Conservation (phyloP, 2,888 invertebrate species). For the Cremastinae sp. region DNA sequence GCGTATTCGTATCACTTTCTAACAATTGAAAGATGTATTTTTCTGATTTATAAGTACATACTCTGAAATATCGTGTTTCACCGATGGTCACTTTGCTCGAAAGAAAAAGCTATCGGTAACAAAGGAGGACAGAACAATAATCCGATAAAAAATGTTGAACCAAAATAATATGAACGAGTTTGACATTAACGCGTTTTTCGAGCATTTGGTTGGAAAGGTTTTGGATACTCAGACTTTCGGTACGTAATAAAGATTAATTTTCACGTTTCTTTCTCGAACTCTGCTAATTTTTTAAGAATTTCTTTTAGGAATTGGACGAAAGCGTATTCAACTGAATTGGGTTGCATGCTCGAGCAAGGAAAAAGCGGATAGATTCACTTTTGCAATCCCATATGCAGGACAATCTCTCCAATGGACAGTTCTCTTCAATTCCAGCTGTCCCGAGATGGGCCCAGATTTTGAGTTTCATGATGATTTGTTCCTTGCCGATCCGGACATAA, state of each 20-base stretch:
- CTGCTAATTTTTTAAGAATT: constrained; percentile 4
- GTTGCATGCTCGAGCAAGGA: constrained; percentile 72
- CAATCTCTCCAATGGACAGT: constrained; percentile 86
- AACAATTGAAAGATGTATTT: too few species aligned
- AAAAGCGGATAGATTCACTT: constrained; percentile 82
- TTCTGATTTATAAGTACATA: background rate
- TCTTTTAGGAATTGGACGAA: constrained; percentile 64
- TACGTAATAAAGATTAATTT: constrained; percentile 4
- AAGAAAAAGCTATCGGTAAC: too few species aligned
- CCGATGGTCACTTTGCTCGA: background rate
- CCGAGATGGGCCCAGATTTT: constrained; percentile 88
- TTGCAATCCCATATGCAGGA: constrained; percentile 89
- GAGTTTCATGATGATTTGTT: constrained; percentile 87
- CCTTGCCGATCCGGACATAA: constrained; percentile 82
- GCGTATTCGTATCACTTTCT: too few species aligned
- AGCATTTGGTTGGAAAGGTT: constrained; percentile 47
- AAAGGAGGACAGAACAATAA: too few species aligned
- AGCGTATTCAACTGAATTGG: constrained; percentile 61
- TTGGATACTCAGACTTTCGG: constrained; percentile 52
- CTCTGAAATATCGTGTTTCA: background rate
- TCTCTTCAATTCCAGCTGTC: constrained; percentile 84
- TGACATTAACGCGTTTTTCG: constrained; percentile 36
- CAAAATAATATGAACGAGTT: constrained; percentile 35
- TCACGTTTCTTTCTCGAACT: background rate
- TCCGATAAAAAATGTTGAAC: constrained; percentile 49